Conservation (phyloP, 2,113 vertebrate genomes). For the Corvus cornix region DNA sequence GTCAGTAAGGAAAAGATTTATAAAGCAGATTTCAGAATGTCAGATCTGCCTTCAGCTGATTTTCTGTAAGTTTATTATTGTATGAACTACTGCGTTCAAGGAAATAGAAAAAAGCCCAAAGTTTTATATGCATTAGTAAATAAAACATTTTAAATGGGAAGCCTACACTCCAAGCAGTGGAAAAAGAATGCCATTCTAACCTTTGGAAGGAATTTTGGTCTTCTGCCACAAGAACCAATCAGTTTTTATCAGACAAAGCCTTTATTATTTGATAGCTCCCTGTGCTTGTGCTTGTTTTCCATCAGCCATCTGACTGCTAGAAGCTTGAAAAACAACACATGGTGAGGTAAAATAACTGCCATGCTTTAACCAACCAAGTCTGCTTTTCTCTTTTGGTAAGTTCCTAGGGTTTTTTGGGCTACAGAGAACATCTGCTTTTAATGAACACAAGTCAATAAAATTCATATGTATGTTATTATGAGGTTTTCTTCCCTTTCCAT, state of each 20-base stretch:
- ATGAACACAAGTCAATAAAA: conserved; percentile 13
- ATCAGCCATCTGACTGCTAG: not conserved
- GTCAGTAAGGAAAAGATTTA: not conserved
- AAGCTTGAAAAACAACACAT: conserved; percentile 25
- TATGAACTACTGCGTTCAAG: not conserved
- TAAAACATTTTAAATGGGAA: not conserved
- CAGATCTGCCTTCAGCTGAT: not conserved
- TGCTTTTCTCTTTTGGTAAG: not conserved
- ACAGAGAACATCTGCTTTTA: not conserved
- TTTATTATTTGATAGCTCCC: conserved; percentile 19
- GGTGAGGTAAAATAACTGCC: not conserved
- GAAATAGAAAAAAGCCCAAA: not conserved
- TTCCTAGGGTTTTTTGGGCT: not conserved
- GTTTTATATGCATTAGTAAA: not conserved
- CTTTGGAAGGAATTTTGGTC: not conserved
- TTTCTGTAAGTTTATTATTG: not conserved
- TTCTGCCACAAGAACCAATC: not conserved
- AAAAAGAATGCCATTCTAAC: not conserved
- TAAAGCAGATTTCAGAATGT: not conserved
- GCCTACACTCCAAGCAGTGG: not conserved
- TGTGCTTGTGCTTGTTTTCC: not conserved
- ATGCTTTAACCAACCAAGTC: not conserved
- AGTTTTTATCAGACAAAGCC: not conserved
- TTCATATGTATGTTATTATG: not conserved
- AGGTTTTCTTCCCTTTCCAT: not conserved